Conservation (phyloP, 2,888 invertebrate genomes). For the Stenodema calcarata region DNA sequence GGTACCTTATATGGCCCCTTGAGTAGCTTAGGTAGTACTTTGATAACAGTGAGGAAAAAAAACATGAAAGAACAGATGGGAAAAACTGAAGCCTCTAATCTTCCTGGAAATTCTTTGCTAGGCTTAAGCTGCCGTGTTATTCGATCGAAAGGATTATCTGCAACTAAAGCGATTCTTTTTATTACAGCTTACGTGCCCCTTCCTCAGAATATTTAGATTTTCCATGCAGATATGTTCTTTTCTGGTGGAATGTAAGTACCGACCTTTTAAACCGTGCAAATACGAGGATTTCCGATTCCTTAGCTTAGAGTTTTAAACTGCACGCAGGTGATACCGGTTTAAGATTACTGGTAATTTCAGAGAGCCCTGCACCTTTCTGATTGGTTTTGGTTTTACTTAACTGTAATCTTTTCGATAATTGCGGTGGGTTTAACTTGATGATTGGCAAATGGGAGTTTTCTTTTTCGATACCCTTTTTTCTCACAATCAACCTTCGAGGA, state of each 20-base stretch:
- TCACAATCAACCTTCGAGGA: too few species aligned
- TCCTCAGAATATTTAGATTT: background rate
- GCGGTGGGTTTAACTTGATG: too few species aligned
- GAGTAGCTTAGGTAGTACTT: background rate
- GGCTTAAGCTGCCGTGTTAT: background rate
- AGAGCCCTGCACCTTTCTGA: too few species aligned
- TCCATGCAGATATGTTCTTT: background rate
- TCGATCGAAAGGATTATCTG: conserved; percentile 10
- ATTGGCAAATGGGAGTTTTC: too few species aligned
- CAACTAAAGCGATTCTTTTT: background rate
- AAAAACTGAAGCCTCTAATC: background rate
- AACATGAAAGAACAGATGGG: background rate
- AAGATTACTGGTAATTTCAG: too few species aligned
- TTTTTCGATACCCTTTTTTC: too few species aligned
- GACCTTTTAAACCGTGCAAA: background rate
- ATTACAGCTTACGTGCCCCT: background rate
- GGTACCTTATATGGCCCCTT: conserved; percentile 17
- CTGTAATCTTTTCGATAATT: too few species aligned
- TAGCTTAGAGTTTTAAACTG: background rate
- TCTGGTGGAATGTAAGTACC: background rate
- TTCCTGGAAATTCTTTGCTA: background rate
- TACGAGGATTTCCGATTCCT: background rate
- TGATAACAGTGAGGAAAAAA: background rate
- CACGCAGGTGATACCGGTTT: background rate
- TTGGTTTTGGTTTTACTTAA: too few species aligned